These are phyloP conservation scores for Chionomys nivalis DNA, from an alignment of 2,113 vertebrate genomes.

Conservation along the genomic window DNA sequence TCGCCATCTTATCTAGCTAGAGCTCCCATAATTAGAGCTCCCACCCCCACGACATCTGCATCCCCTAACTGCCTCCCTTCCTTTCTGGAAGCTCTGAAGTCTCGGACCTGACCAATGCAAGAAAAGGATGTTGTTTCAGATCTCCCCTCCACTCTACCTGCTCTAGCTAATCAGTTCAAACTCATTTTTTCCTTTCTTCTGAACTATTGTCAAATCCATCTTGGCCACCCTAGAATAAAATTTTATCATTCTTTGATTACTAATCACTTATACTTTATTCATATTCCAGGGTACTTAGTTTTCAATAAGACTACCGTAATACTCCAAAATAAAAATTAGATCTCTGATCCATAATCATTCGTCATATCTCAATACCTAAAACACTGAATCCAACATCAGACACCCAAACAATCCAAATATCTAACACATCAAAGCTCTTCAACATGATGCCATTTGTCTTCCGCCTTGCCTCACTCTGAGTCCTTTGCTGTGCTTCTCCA, in stretches of 20 bases:
- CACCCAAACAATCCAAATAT: not conserved
- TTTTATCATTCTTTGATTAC: not conserved
- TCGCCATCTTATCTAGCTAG: no score
- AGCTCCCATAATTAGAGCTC: no score
- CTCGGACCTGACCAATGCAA: not conserved
- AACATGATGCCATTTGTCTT: not conserved
- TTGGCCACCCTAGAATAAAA: not conserved
- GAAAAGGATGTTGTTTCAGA: not conserved
- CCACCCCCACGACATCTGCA: not conserved
- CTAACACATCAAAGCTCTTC: not conserved
- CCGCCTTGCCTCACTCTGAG: not conserved
- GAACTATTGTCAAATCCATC: not conserved
- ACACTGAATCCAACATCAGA: not conserved
- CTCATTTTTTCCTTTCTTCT: not conserved
- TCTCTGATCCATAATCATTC: not conserved
- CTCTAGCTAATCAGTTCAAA: not conserved
- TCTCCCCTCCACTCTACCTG: not conserved
- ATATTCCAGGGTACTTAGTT: not conserved
- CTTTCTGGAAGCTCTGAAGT: not conserved
- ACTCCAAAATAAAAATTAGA: constrained; percentile 1
- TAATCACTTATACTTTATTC: not conserved
- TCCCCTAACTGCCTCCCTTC: not conserved
- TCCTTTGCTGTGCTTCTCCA: not conserved
- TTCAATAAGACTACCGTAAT: not conserved
- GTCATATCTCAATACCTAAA: not conserved